Conservation (phyloP, 2,113 vertebrate genomes). For the Psophia crepitans region DNA sequence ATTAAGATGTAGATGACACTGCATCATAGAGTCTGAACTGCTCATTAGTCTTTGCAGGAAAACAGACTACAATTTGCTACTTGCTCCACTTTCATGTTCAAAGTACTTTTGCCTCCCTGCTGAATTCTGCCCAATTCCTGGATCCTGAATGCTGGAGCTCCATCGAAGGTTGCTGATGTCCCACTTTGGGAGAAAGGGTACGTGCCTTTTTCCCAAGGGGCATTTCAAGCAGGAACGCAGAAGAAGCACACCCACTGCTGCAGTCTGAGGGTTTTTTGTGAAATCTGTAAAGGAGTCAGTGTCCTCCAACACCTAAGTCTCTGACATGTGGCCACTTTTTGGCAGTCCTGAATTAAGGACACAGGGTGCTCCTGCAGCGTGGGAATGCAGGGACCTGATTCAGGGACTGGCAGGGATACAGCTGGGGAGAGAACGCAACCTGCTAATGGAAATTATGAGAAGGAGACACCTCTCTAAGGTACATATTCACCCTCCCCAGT, state of each 20-base stretch:
- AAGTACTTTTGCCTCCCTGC: neutral
- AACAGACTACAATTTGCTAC: neutral
- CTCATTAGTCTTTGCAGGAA: neutral
- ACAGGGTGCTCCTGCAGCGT: rapidly evolving
- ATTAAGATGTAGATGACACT: neutral
- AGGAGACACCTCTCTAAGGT: neutral
- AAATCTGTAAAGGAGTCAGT: neutral
- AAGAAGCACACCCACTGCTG: neutral
- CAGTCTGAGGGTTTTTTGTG: neutral
- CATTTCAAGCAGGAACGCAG: neutral
- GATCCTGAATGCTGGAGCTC: rapidly evolving
- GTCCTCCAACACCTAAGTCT: neutral
- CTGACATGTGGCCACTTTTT: neutral
- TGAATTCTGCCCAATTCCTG: neutral
- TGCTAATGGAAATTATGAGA: neutral
- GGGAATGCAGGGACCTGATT: neutral
- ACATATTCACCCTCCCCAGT: neutral
- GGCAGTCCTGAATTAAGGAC: neutral
- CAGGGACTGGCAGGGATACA: neutral
- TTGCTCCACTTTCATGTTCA: neutral
- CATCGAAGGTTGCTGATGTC: neutral
- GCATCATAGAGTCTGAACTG: neutral
- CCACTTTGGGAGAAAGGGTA: neutral
- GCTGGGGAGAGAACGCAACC: neutral
- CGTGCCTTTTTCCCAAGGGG: neutral